Base-by-base conservation (phyloP, 2,113 vertebrate species). In the Nothobranchius kuhntae region DNA sequence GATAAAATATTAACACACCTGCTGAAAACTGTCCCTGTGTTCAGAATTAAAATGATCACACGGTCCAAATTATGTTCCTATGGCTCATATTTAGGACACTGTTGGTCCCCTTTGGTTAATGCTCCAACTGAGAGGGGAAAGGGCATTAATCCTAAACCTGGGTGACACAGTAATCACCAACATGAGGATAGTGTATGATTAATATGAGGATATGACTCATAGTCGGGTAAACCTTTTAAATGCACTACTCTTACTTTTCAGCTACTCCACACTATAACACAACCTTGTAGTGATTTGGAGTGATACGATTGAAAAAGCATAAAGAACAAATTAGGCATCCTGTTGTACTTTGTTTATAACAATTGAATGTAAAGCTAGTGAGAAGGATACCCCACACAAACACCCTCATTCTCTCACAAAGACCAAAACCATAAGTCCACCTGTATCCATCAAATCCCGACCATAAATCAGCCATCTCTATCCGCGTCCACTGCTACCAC, bases 391-490 rank as follows among this genome's bases (percentile, higher is more conserved):
- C 44, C 10, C 44, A 47, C 47, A 4, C 9, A 24, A 55, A 45
- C 51, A 10, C 30, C 3, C 2, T 4, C 24, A 15, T 10, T 7
- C 51, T 10, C 24, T 30, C 24, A 30, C 30, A 51, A 9, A 53
- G 11, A 42, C 24, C 48, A 61, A 50, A 50, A 50, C 47, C 48
- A 3, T 24, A 68, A 62, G 2, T n/a, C 1, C 15, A 56, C 40
- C 21, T 40, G 44, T 13, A 68, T 60, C 59, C 65, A 21, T 17
- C 21, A 62, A 83, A 81, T 73, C 70, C 61, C 17, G 3, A 54
- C 47, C 52, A 57, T 30, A 66, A 62, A 51, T 76, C 71, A 68
- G 62, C 53, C n/a, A 61, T 74, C 79, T 50, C 44, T 47, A 52
- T 66, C 65, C 36, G 75, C 68, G 35, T 66, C 53, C 46, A 36